These are phyloP conservation scores for Forpus xanthops DNA, from an alignment of 2,797 vertebrate species.

Conservation along the genomic window DNA sequence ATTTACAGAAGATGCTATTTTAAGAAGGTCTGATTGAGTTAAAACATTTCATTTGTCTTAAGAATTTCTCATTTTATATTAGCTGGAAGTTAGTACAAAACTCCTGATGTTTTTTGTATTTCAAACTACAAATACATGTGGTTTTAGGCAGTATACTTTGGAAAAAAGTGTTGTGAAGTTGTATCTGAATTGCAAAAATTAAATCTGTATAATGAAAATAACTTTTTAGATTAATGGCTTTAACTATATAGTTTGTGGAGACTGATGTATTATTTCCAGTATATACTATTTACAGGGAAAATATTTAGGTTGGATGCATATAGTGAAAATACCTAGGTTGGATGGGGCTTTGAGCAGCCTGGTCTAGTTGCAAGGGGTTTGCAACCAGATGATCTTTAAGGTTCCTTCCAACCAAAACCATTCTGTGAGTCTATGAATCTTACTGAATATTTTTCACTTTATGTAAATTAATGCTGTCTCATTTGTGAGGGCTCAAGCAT, in stretches of 20 bases:
- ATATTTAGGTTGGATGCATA: background rate
- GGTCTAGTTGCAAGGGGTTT: background rate
- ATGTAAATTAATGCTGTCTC: background rate
- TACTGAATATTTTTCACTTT: background rate
- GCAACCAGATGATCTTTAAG: background rate
- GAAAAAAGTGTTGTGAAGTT: background rate
- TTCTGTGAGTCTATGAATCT: background rate
- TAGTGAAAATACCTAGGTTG: background rate
- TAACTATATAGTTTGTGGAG: background rate
- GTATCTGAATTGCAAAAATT: background rate
- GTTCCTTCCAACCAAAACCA: background rate
- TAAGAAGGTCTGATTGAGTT: background rate
- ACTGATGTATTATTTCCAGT: background rate
- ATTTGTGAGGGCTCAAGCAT: background rate
- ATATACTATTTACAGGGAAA: background rate
- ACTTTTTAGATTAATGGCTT: background rate
- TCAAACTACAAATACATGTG: background rate
- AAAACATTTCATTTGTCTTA: background rate
- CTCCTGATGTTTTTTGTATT: rapidly evolving
- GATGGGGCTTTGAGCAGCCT: background rate
- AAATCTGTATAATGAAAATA: background rate
- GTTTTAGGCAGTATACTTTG: background rate
- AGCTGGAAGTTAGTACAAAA: background rate
- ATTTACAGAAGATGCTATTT: background rate
- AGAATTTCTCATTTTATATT: background rate